Evolutionary conservation across 2,797 vertebrate species (phyloP).

Genomic region (Crenuchus spilurus): DNA sequence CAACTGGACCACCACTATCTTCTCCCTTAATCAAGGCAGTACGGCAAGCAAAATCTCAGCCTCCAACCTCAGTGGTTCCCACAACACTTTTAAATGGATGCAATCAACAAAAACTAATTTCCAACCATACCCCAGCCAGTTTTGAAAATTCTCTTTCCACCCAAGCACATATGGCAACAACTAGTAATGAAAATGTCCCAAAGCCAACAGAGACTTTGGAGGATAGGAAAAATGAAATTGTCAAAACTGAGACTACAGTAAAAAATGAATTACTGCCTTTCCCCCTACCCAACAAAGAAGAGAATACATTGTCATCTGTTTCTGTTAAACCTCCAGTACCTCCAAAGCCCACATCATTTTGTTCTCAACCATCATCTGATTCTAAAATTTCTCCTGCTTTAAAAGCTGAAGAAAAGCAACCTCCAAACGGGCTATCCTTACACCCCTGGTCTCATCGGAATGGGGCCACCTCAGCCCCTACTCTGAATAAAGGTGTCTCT

Average conservation of each 20-base stretch:
- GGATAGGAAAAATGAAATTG: neutral
- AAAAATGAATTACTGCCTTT: constrained; percentile 7
- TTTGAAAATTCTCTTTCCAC: constrained; percentile 44
- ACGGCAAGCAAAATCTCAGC: constrained; percentile 65
- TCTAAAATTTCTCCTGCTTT: neutral
- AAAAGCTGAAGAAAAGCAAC: constrained; percentile 46
- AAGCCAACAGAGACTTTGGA: constrained; percentile 19
- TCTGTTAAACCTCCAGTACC: constrained; percentile 63
- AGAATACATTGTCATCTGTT: neutral
- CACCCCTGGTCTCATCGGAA: constrained; percentile 77
- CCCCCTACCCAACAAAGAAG: constrained; percentile 27
- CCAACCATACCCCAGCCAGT: constrained; percentile 8
- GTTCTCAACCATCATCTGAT: constrained; percentile 64
- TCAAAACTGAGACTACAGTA: constrained; percentile 10
- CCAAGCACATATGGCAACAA: constrained; percentile 49
- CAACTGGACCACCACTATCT: constrained; percentile 71
- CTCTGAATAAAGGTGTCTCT: constrained; percentile 73
- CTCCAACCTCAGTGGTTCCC: constrained; percentile 16
- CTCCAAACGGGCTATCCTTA: constrained; percentile 69
- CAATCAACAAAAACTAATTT: constrained; percentile 58
- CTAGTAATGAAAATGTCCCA: constrained; percentile 23
- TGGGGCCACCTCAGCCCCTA: constrained; percentile 65
- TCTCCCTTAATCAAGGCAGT: constrained; percentile 80
- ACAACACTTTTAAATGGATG: constrained; percentile 43
- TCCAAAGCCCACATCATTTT: constrained; percentile 67